Conservation (phyloP, 2,888 invertebrate genomes). For the Callosobruchus maculatus region DNA sequence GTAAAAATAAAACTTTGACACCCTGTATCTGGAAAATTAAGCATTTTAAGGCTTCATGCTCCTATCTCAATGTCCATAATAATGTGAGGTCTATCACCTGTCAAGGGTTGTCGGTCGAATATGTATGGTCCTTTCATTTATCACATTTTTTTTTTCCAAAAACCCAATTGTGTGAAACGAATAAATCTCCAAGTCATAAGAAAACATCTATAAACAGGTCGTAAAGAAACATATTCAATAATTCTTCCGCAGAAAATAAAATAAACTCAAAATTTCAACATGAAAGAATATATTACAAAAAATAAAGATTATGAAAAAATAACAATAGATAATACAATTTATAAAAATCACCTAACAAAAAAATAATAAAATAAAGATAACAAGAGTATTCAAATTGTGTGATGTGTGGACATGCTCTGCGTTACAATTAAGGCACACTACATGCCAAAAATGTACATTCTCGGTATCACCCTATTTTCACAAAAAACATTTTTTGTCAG, state of each 20-base stretch:
- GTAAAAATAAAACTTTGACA: too few relatives aligned
- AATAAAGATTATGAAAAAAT: conserved; percentile 1
- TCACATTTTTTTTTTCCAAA: too few relatives aligned
- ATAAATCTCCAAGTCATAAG: too few relatives aligned
- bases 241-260: not conserved
- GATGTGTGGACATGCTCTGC: conserved; percentile 16
- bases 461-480: conserved; percentile 10
- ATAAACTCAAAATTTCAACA: not conserved
- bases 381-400: conserved; percentile 18
- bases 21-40: too few relatives aligned
- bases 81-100: too few relatives aligned
- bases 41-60: too few relatives aligned
- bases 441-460: conserved; percentile 17
- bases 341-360: not conserved
- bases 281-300: not conserved
- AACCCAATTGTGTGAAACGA: too few relatives aligned
- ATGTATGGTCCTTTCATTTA: too few relatives aligned
- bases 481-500: conserved; percentile 3
- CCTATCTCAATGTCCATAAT: too few relatives aligned
- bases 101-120: too few relatives aligned
- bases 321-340: conserved; percentile 1
- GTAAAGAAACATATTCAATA: too few relatives aligned
- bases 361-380: conserved; percentile 15
- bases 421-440: conserved; percentile 16
- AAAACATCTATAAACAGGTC: too few relatives aligned